Evolutionary conservation across 2,113 vertebrate genomes (phyloP).

Genomic region (Neodontobutis hainanensis): DNA sequence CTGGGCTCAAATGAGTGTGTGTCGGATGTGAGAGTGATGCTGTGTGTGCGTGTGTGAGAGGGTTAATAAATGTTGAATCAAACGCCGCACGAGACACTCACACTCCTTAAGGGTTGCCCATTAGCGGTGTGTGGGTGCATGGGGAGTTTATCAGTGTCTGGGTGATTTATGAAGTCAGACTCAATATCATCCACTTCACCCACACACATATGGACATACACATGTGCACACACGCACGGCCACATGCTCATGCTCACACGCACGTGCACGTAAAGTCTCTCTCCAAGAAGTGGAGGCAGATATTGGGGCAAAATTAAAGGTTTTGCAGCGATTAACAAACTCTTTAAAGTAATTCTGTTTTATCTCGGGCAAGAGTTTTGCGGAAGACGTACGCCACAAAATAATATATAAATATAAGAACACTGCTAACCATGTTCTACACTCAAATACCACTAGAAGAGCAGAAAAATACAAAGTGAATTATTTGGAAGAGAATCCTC

Average conservation of each 20-base stretch:
- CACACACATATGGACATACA: slow-evolving; percentile 80
- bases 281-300: slow-evolving; percentile 58
- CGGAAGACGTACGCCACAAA: slow-evolving; percentile 43
- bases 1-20: slow-evolving; percentile 71
- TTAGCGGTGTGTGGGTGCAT: slow-evolving; percentile 79
- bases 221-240: slow-evolving; percentile 71
- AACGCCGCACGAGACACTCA: slow-evolving; percentile 79
- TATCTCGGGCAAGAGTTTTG: slow-evolving; percentile 57
- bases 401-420: slow-evolving; percentile 45
- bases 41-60: slow-evolving; percentile 65
- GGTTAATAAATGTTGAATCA: slow-evolving; percentile 82
- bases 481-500: slow-evolving; percentile 48
- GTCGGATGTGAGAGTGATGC: slow-evolving; percentile 37
- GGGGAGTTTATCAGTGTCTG: slow-evolving; percentile 81
- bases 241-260: slow-evolving; percentile 57
- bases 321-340: slow-evolving; percentile 73
- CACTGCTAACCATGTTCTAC: slow-evolving; percentile 1
- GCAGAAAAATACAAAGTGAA: slow-evolving; percentile 32
- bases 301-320: slow-evolving; percentile 75
- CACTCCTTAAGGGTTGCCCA: slow-evolving; percentile 81
- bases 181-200: slow-evolving; percentile 82
- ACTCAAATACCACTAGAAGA: slow-evolving; percentile 6
- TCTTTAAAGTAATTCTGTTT: slow-evolving; percentile 71
- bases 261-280: slow-evolving; percentile 3
- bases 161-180: slow-evolving; percentile 84